phyloP scores from a whole-genome alignment of 2,113 vertebrate genomes.

The Chrysemys picta region DNA sequence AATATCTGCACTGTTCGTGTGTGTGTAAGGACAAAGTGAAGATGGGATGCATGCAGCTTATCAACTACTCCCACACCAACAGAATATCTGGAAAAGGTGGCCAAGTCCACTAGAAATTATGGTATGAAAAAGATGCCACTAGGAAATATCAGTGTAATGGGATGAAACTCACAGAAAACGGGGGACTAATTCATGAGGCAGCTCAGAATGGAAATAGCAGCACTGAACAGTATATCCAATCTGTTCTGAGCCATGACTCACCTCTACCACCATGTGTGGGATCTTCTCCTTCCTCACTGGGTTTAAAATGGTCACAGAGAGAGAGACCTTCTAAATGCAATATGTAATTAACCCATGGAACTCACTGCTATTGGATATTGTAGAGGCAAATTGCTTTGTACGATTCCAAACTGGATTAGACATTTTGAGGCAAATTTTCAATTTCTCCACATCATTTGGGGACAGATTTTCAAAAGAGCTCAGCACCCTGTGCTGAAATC shows the following conservation, averaged over 20 bases:
- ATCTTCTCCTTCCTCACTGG: background rate
- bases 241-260: background rate
- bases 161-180: background rate
- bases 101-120: background rate
- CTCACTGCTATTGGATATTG: too few species aligned
- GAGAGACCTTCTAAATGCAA: rapidly evolving
- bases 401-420: background rate
- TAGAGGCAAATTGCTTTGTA: rapidly evolving
- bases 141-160: background rate
- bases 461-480: background rate
- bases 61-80: rapidly evolving
- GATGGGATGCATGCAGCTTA: rapidly evolving
- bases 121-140: background rate
- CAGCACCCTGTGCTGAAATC: background rate
- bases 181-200: background rate
- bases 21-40: background rate
- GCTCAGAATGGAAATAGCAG: background rate
- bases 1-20: background rate
- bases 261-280: background rate
- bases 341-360: background rate
- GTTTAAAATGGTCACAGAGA: background rate
- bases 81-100: background rate
- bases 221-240: background rate
- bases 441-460: background rate
- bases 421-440: background rate